These are phyloP conservation scores for Acrocera orbiculus DNA, from an alignment of 2,888 invertebrate genomes.

Conservation along the genomic window DNA sequence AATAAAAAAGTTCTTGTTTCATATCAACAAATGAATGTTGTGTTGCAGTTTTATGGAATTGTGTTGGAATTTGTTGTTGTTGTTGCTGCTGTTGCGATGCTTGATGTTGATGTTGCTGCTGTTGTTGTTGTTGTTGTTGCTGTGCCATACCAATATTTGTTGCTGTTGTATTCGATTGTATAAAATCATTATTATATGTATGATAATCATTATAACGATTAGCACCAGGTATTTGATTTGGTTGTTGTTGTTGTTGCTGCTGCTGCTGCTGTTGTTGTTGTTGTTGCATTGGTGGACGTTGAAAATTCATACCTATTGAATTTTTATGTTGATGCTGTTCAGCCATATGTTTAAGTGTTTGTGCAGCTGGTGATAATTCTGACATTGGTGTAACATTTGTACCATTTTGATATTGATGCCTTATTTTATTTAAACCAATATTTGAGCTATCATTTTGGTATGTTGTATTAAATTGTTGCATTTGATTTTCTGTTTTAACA, in stretches of 20 bases:
- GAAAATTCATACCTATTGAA: slow-evolving; percentile 43
- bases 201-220: slow-evolving; percentile 42
- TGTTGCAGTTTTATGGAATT: slow-evolving; percentile 30
- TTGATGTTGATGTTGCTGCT: slow-evolving; percentile 25
- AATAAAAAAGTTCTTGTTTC: slow-evolving; percentile 37
- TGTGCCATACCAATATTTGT: slow-evolving; percentile 23
- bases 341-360: slow-evolving; percentile 92
- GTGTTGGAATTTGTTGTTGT: slow-evolving; percentile 23
- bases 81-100: slow-evolving; percentile 20
- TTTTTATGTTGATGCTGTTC: slow-evolving; percentile 87
- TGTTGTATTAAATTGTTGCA: slow-evolving; percentile 23
- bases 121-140: too few species aligned
- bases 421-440: slow-evolving; percentile 18
- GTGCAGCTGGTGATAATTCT: slow-evolving; percentile 80
- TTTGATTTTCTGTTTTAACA: slow-evolving; percentile 26
- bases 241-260: slow-evolving; percentile 32
- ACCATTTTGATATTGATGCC: slow-evolving; percentile 21
- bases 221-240: slow-evolving; percentile 27
- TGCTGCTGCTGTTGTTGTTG: slow-evolving; percentile 37
- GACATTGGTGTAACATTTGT: slow-evolving; percentile 37
- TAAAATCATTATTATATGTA: slow-evolving; percentile 37
- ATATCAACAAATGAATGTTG: slow-evolving; percentile 36
- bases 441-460: slow-evolving; percentile 13
- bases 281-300: slow-evolving; percentile 29
- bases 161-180: slow-evolving; percentile 20